These are phyloP conservation scores for Nomada fucata DNA, from an alignment of 2,888 invertebrate genomes.

Conservation along the genomic window DNA sequence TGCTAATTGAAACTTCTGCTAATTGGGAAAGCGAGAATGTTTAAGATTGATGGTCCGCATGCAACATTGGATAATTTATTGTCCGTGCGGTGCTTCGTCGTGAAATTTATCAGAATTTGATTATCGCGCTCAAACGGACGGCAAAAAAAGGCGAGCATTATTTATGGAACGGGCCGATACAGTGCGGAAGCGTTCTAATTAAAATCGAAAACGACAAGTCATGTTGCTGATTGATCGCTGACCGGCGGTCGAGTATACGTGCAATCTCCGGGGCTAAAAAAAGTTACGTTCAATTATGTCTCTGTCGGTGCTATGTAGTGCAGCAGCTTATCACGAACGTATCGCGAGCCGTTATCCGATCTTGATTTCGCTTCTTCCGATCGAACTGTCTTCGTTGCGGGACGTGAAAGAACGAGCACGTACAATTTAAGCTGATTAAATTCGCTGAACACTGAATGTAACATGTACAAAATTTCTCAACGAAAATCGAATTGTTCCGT, in stretches of 20 bases:
- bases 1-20: neutral
- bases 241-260: slow-evolving; percentile 18
- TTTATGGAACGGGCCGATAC: slow-evolving; percentile 49
- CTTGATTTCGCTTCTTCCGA: slow-evolving; percentile 29
- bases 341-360: slow-evolving; percentile 43
- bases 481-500: neutral
- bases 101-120: slow-evolving; percentile 53
- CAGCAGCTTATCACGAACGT: slow-evolving; percentile 39
- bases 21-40: neutral
- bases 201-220: slow-evolving; percentile 54
- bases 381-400: neutral
- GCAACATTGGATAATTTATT: slow-evolving; percentile 11
- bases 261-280: slow-evolving; percentile 42
- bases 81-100: neutral
- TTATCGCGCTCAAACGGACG: slow-evolving; percentile 29
- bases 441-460: neutral
- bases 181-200: slow-evolving; percentile 56
- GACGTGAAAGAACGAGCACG: neutral
- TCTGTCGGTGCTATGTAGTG: slow-evolving; percentile 47
- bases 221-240: slow-evolving; percentile 54
- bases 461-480: neutral
- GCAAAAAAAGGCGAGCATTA: slow-evolving; percentile 46
- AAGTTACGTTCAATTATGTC: slow-evolving; percentile 54
- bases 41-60: slow-evolving; percentile 9
- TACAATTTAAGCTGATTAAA: neutral